phyloP scores from a whole-genome alignment of 2,797 vertebrate species.

The Eulemur coronatus region DNA sequence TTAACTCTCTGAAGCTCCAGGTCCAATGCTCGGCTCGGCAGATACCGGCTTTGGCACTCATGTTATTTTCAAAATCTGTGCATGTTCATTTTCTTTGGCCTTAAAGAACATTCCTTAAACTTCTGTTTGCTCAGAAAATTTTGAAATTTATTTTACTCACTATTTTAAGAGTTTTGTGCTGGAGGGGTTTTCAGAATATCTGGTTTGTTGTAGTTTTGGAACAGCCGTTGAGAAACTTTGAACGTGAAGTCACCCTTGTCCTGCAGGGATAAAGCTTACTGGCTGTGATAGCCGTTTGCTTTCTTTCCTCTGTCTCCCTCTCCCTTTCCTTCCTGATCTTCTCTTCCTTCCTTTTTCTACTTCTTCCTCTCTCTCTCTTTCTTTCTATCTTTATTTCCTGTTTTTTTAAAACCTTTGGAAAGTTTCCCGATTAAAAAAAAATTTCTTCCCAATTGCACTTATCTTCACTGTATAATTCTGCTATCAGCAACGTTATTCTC shows the following conservation, averaged over 20 bases:
- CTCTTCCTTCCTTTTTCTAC: background rate
- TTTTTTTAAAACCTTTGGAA: background rate
- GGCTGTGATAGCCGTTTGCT: no score
- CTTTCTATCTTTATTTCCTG: background rate
- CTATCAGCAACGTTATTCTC: background rate
- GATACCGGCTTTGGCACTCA: background rate
- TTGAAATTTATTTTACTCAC: background rate
- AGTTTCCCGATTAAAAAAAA: no score
- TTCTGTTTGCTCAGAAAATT: background rate
- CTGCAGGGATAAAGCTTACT: background rate
- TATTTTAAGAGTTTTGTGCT: background rate
- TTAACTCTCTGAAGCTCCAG: no score
- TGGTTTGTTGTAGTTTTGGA: background rate
- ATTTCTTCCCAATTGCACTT: background rate
- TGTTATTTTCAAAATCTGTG: background rate
- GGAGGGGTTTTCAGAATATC: background rate
- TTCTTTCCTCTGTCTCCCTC: background rate
- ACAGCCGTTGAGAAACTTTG: background rate
- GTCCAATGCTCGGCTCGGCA: background rate
- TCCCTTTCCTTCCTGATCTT: background rate
- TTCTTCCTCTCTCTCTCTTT: background rate
- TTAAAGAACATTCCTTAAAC: no score
- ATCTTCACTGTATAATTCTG: background rate
- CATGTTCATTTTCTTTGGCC: no score
- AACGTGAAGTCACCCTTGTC: background rate